Evolutionary conservation across 1,140 invertebrate species (phyloP).

Genomic region (Diorhabda sublineata): DNA sequence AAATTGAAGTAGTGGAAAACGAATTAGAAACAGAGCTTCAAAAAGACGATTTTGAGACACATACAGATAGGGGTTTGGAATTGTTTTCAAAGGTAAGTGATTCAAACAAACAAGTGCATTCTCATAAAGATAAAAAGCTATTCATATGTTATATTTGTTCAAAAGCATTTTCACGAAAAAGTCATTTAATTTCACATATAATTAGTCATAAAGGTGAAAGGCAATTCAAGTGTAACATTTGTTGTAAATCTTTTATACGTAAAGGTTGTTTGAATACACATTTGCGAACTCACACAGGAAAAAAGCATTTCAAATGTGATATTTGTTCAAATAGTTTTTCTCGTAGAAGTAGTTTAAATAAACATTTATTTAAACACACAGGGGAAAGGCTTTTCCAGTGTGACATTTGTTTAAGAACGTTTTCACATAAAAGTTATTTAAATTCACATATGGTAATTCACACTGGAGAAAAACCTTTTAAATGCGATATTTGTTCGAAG

Average conservation of each 20-base stretch:
- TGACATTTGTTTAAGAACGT: not conserved
- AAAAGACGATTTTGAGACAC: conserved; percentile 16
- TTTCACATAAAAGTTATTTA: not conserved
- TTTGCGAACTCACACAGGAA: not conserved
- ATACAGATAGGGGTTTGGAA: conserved; percentile 50
- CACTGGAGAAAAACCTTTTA: too few species aligned
- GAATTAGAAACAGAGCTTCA: too few species aligned
- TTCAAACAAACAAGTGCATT: conserved; percentile 52
- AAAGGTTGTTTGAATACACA: not conserved
- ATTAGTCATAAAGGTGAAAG: not conserved
- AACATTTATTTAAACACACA: not conserved
- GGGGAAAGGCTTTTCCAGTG: not conserved
- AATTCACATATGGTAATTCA: conserved; percentile 20
- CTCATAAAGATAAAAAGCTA: conserved; percentile 54
- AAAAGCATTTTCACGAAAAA: conserved; percentile 42
- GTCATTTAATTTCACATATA: not conserved
- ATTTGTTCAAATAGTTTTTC: not conserved
- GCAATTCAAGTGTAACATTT: not conserved
- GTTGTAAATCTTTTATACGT: not conserved
- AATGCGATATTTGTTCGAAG: too few species aligned
- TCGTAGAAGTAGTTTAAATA: not conserved
- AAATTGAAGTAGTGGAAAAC: too few species aligned
- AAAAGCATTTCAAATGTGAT: not conserved
- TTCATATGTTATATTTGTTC: conserved; percentile 52
- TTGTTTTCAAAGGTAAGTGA: conserved; percentile 51